Conservation (phyloP, 2,888 invertebrate species). For the Drosophila koepferae region DNA sequence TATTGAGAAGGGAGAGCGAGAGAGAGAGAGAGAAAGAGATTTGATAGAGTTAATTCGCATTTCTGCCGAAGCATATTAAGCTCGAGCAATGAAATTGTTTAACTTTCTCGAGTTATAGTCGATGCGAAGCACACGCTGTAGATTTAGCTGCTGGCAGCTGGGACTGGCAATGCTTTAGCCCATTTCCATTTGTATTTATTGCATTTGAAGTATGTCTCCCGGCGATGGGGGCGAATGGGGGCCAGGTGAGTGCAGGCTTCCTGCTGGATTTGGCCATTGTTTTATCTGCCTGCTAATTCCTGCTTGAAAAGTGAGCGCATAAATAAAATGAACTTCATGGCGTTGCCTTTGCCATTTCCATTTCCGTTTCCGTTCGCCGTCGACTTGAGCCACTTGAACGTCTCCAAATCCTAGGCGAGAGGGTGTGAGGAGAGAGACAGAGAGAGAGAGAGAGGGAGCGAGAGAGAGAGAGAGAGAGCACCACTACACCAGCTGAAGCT, state of each 20-base stretch:
- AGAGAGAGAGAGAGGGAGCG: neutral
- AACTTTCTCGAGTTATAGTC: neutral
- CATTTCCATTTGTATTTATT: slow-evolving; percentile 54
- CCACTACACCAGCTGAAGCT: slow-evolving; percentile 39
- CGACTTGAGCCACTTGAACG: slow-evolving; percentile 41
- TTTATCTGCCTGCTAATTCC: slow-evolving; percentile 69
- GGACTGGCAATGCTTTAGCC: slow-evolving; percentile 12
- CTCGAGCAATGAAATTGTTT: slow-evolving; percentile 2
- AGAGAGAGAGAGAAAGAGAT: neutral
- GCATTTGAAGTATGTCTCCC: slow-evolving; percentile 61
- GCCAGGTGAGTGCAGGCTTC: slow-evolving; percentile 39
- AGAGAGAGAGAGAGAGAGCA: neutral
- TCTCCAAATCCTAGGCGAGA: slow-evolving; percentile 15
- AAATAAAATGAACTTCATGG: slow-evolving; percentile 79
- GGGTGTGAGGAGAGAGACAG: neutral
- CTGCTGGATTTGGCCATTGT: slow-evolving; percentile 51
- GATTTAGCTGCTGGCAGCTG: slow-evolving; percentile 1
- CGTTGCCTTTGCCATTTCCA: slow-evolving; percentile 74
- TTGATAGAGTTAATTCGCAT: neutral
- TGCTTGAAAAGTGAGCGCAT: slow-evolving; percentile 67
- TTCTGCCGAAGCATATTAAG: neutral
- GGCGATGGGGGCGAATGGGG: neutral
- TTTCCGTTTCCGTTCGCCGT: slow-evolving; percentile 66
- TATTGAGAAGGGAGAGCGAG: too few species aligned
- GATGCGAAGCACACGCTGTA: neutral